These are phyloP conservation scores for Uria aalge DNA, from an alignment of 2,113 vertebrate species.

Conservation along the genomic window DNA sequence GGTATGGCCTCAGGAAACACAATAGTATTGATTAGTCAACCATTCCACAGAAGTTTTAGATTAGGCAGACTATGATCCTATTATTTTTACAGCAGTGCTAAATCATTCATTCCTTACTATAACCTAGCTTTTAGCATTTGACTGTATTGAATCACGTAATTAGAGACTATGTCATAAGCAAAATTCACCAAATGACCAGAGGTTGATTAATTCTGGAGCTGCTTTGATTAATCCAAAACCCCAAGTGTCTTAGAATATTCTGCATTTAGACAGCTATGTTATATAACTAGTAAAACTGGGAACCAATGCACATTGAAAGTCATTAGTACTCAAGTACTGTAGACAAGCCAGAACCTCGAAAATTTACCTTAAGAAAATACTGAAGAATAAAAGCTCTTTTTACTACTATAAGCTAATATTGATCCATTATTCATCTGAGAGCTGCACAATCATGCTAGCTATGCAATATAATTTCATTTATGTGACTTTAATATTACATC, in stretches of 20 bases:
- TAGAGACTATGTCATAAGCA: background rate
- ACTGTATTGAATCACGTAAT: background rate
- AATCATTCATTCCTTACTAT: background rate
- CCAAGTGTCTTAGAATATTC: background rate
- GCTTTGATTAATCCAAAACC: background rate
- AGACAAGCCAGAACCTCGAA: background rate
- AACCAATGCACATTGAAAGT: background rate
- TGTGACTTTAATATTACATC: background rate
- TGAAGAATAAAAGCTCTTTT: background rate
- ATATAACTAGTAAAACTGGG: background rate
- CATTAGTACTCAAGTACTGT: background rate
- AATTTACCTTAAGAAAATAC: background rate
- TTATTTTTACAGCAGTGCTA: background rate
- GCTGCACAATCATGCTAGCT: background rate
- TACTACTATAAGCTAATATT: background rate
- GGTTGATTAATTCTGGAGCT: background rate
- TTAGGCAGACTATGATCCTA: background rate
- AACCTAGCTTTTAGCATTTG: background rate
- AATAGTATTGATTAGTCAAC: background rate
- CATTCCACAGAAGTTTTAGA: background rate
- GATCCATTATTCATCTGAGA: background rate
- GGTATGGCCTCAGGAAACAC: background rate
- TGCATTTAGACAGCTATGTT: background rate
- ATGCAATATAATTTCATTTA: background rate
- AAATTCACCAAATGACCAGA: background rate